Base-by-base conservation (phyloP, 2,113 vertebrate species). In the Acanthisitta chloris region DNA sequence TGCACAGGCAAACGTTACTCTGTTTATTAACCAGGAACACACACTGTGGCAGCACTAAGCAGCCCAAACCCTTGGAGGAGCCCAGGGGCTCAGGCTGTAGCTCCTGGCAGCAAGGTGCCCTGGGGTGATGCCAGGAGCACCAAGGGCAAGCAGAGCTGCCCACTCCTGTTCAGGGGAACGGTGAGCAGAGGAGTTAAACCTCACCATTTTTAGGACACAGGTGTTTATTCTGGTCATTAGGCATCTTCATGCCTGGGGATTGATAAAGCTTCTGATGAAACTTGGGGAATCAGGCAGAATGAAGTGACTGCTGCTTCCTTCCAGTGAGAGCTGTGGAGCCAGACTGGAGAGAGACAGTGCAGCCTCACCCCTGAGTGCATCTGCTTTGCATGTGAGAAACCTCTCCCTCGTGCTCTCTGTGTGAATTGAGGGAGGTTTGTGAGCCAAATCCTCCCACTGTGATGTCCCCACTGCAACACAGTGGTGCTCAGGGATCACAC, bases 91-190 rank as follows among this genome's bases (percentile, higher is more conserved):
- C 2, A 2, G 52, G 57, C 46, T 76, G 46, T 4, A 59, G 43
- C 49, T 81, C 38, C 15, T 28, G 40, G 14, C 54, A 69, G 31
- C 31, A 7, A 57, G 16, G 26, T 7, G 77, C 21, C 48, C n/a
- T 8, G 17, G 45, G 48, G 16, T 26, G 0, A 0, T 29, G 38
- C 29, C 57, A n/a, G 77, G 23, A 67, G 38, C 10, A 3, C 19
- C 0, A 7, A 55, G 40, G 38, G 12, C 55, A 4, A 36, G 42
- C 31, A 64, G 58, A 62, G 28, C 43, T 1, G 0, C 26, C 15
- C 1, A 2, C 24, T 17, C 20, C 42, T 0, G 1, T 19, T 21
- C 6, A 0, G 24, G 48, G 43, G 6, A 48, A 26, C 3, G 49
- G 9, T 6, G 1, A 36, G 55, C 45, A 57, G 9, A 38, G 21